phyloP scores from a whole-genome alignment of 2,888 invertebrate species.

The Thymelicus lineola region DNA sequence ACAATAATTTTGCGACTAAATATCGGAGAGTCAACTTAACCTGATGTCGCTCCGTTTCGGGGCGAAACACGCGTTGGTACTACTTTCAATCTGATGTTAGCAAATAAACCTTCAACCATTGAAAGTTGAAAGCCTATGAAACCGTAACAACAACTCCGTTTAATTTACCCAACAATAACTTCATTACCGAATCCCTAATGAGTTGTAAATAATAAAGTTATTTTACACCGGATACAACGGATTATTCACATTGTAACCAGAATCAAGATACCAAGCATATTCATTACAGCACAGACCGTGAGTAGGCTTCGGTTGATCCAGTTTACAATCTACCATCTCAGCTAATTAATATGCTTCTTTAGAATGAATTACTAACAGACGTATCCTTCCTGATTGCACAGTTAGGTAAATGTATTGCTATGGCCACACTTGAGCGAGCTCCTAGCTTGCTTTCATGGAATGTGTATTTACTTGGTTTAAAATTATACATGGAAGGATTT shows the following conservation, averaged over 20 bases:
- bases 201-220: background rate
- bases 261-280: slow-evolving; percentile 8
- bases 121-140: too few relatives aligned
- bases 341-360: slow-evolving; percentile 34
- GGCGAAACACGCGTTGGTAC: too few relatives aligned
- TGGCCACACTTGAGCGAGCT: slow-evolving; percentile 10
- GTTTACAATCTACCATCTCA: slow-evolving; percentile 31
- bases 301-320: slow-evolving; percentile 24
- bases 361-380: slow-evolving; percentile 32
- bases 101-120: too few relatives aligned
- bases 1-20: too few relatives aligned
- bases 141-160: too few relatives aligned
- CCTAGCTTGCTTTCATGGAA: background rate
- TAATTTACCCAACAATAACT: too few relatives aligned
- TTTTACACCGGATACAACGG: background rate
- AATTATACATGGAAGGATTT: too few relatives aligned
- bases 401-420: slow-evolving; percentile 31
- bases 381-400: slow-evolving; percentile 27
- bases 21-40: too few relatives aligned
- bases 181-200: too few relatives aligned
- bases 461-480: too few relatives aligned
- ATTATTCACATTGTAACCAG: slow-evolving; percentile 9
- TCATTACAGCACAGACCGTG: slow-evolving; percentile 16
- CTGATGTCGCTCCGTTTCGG: too few relatives aligned
- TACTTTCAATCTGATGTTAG: too few relatives aligned